Base-by-base conservation (phyloP, 2,113 vertebrate species). In the Globicephala melas region DNA sequence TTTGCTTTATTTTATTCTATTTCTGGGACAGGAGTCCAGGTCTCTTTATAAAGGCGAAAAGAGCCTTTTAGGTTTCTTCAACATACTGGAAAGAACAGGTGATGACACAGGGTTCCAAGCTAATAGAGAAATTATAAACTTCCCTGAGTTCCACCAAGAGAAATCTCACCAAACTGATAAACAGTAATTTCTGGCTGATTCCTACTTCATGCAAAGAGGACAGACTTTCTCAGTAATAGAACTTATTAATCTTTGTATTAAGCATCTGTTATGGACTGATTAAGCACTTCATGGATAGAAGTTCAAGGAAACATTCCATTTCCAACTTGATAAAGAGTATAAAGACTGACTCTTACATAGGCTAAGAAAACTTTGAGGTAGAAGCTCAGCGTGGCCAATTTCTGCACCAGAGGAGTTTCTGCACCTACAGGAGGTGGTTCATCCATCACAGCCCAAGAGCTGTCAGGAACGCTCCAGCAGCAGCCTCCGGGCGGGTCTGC, bases 1-100 rank as follows among this genome's bases (percentile, higher is more conserved):
- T 93, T 65, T 86, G 62, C 60, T 92, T 89, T 81, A 47, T n/a
- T 84, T 94, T 73, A 55, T 81, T 80, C 53, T 26, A 8, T 94
- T 95, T 47, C 71, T 36, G 47, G 18, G 67, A 33, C 71, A 50
- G 18, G 5, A 82, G 62, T 65, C 41, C 33, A 44, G 44, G 14
- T 44, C 36, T 85, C 25, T 41, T 95, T 63, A 58, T 5, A 82
- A 94, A 68, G 67, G 65, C 13, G n/a, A 38, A 73, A 68, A 85
- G 15, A 94, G 28, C 6, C 28, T 77, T 89, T 70, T 21, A 62
- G 50, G 31, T 85, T 91, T 70, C 67, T 89, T 92, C 47, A 67
- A 70, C 8, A 77, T 21, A 63, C 25, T 62, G 17, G 44, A 76
- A 89, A 82, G 76, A 83, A 77, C 0, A 92, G 33, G 44, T 68